These are phyloP conservation scores for Mormyrus iriodes DNA, from an alignment of 2,113 vertebrate species.

Conservation along the genomic window DNA sequence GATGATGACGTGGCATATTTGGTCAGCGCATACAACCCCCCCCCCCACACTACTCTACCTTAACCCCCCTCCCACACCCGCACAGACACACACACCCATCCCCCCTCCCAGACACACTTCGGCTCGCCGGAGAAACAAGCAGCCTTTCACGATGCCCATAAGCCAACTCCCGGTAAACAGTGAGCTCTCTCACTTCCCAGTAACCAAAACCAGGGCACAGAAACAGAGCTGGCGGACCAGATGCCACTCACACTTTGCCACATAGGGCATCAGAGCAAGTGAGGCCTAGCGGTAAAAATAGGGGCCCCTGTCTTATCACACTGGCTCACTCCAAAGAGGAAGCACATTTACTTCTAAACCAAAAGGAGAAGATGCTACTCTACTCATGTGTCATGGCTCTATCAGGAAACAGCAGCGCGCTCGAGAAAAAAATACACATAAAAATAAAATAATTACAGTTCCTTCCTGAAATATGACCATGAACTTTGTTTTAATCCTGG, in stretches of 20 bases:
- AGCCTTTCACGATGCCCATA: neutral
- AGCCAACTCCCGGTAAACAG: slow-evolving; percentile 12
- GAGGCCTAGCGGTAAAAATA: neutral
- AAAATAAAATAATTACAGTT: neutral
- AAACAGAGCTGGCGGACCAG: too few species aligned
- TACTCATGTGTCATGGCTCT: neutral
- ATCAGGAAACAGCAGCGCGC: neutral
- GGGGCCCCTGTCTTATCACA: neutral
- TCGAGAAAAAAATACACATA: neutral
- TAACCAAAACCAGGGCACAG: neutral
- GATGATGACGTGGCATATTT: slow-evolving; percentile 54
- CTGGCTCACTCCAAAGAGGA: neutral
- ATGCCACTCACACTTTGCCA: neutral
- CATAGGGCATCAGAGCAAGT: neutral
- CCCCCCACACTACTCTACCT: neutral
- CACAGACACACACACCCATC: slow-evolving; percentile 18
- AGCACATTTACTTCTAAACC: neutral
- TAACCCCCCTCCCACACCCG: slow-evolving; percentile 25
- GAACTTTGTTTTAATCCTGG: neutral
- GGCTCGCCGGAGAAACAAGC: slow-evolving; percentile 8
- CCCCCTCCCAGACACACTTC: neutral
- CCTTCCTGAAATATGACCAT: neutral
- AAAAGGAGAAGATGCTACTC: neutral
- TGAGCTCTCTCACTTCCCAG: slow-evolving; percentile 1
- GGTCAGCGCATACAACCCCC: slow-evolving; percentile 29